Evolutionary conservation across 2,797 vertebrate species (phyloP).

Genomic region (Ispidina lecontei): DNA sequence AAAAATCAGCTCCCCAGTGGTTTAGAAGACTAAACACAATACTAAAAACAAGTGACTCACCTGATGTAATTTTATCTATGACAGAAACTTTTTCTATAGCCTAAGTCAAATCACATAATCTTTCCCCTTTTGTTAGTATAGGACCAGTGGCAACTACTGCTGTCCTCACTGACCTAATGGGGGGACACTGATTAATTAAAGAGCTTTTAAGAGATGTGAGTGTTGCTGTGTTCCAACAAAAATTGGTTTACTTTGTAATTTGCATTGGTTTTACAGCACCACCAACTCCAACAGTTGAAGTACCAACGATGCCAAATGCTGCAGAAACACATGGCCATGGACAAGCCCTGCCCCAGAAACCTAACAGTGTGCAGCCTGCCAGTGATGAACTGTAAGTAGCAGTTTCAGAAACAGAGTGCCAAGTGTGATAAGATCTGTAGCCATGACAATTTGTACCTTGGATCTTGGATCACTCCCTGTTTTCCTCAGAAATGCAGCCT

Average conservation of each 20-base stretch:
- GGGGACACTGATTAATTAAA: neutral
- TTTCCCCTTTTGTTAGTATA: neutral
- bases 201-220: neutral
- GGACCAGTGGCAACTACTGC: neutral
- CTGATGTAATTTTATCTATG: neutral
- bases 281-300: neutral
- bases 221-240: neutral
- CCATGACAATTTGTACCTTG: neutral
- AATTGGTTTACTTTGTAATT: neutral
- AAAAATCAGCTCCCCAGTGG: neutral
- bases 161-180: neutral
- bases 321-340: neutral
- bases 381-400: neutral
- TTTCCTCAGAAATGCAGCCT: neutral
- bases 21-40: neutral
- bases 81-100: neutral
- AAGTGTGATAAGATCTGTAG: neutral
- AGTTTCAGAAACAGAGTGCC: neutral
- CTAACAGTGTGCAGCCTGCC: neutral
- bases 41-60: neutral
- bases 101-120: neutral
- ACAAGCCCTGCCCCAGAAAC: neutral
- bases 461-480: neutral
- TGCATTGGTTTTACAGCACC: neutral
- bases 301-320: neutral